These are phyloP conservation scores for Phyllotreta cruciferae DNA, from an alignment of 2,888 invertebrate genomes.

Conservation along the genomic window DNA sequence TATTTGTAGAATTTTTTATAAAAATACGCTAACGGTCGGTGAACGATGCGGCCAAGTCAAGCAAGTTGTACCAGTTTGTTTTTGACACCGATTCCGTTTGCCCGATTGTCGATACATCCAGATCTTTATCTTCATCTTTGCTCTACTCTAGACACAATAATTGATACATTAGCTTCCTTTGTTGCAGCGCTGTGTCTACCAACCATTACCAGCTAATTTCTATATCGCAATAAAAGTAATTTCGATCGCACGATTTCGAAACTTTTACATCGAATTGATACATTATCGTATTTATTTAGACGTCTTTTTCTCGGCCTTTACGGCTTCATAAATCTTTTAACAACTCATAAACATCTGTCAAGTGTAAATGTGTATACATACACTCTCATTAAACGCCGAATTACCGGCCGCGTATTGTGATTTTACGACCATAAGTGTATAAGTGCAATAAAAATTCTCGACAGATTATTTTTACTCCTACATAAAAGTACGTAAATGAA, in stretches of 20 bases:
- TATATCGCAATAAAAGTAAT: too few relatives aligned
- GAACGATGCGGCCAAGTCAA: too few relatives aligned
- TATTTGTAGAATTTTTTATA: constrained; percentile 6
- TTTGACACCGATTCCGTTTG: constrained; percentile 17
- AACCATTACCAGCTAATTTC: too few relatives aligned
- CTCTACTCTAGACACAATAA: too few relatives aligned
- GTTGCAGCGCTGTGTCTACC: too few relatives aligned
- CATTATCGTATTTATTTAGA: too few relatives aligned
- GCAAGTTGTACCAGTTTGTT: constrained; percentile 11
- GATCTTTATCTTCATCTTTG: neutral
- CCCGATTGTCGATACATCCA: constrained; percentile 3
- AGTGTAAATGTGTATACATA: constrained; percentile 14
- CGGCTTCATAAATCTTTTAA: constrained; percentile 12
- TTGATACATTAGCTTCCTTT: too few relatives aligned
- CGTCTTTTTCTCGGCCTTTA: neutral
- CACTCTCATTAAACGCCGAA: constrained; percentile 19
- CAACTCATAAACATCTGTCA: constrained; percentile 15
- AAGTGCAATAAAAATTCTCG: constrained; percentile 21
- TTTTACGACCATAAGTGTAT: constrained; percentile 18
- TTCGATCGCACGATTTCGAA: too few relatives aligned
- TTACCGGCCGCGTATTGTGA: constrained; percentile 20
- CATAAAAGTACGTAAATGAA: constrained; percentile 15
- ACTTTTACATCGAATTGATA: too few relatives aligned
- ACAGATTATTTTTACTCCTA: constrained; percentile 20
- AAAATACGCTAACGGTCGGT: constrained; percentile 7